Percentiles rank a stretch among this genome's conserved stretches.
Conservation (phyloP, 2,888 invertebrate species). For the Calliphora vomitoria region DNA sequence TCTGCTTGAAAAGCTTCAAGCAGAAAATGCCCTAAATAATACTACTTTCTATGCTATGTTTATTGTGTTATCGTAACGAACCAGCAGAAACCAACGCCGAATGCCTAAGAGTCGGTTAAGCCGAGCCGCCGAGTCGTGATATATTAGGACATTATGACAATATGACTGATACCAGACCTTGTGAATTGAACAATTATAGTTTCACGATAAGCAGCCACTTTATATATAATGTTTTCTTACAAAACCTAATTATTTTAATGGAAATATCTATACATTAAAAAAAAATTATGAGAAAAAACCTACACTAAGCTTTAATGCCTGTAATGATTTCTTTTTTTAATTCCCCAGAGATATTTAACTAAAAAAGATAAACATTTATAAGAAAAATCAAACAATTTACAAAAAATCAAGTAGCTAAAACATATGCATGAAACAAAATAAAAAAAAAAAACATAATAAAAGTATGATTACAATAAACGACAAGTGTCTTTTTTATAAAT, state of each 20-base stretch:
- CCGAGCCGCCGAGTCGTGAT: too few relatives aligned
- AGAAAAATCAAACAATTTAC: conserved; percentile 4
- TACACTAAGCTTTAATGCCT: not conserved
- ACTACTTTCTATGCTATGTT: too few relatives aligned
- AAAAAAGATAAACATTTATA: conserved; percentile 31
- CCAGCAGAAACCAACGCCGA: too few relatives aligned
- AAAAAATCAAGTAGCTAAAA: conserved; percentile 44
- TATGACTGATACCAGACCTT: too few relatives aligned
- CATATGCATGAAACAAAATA: not conserved
- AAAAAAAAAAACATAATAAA: conserved; percentile 6
- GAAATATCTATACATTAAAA: not conserved
- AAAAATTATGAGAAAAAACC: not conserved
- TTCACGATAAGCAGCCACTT: too few relatives aligned
- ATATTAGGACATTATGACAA: too few relatives aligned
- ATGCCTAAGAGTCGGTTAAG: too few relatives aligned
- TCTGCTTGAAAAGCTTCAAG: too few relatives aligned
- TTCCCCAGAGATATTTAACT: conserved; percentile 53
- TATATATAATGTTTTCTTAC: not conserved
- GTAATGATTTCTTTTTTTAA: conserved; percentile 51
- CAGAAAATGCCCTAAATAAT: too few relatives aligned
- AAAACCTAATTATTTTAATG: conserved; percentile 22
- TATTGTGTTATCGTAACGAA: too few relatives aligned
- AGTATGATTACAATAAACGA: conserved; percentile 50
- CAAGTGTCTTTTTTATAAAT: conserved; percentile 47
- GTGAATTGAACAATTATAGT: too few relatives aligned